A percentile compares a stretch with the other conserved stretches of the same genome.
Conservation (phyloP, 2,113 vertebrate genomes). For the Mola mola region DNA sequence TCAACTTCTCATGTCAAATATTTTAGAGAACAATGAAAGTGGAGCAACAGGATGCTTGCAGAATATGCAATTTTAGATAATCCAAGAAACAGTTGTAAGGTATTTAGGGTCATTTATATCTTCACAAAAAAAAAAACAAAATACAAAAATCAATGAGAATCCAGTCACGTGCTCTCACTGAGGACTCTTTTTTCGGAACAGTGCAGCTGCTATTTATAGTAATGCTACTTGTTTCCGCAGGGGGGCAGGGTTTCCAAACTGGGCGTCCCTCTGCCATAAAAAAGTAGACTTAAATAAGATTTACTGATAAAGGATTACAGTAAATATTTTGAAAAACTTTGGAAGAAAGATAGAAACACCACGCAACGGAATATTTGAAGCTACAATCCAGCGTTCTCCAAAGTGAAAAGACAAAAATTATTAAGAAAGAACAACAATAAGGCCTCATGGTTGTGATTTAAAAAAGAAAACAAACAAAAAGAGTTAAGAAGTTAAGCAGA, state of each 20-base stretch:
- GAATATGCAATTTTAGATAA: neutral
- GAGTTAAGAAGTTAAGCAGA: no score
- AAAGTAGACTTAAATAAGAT: no score
- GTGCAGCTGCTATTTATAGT: neutral
- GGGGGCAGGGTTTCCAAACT: conserved; percentile 63
- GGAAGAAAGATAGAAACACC: no score
- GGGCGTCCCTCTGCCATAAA: neutral
- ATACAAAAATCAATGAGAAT: no score
- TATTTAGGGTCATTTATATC: no score
- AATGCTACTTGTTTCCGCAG: conserved; percentile 49
- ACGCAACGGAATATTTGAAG: no score
- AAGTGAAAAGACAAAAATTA: no score
- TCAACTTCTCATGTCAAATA: neutral
- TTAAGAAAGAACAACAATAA: neutral
- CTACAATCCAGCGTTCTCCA: no score
- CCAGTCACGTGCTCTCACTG: neutral
- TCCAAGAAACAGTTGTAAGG: neutral
- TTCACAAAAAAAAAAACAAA: fast-evolving
- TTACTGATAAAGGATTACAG: no score
- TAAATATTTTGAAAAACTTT: no score
- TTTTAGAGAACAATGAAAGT: neutral
- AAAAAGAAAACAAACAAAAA: no score
- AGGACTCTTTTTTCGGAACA: conserved; percentile 7
- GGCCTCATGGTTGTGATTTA: no score
- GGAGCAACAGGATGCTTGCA: neutral